phyloP scores from a whole-genome alignment of 2,113 vertebrate genomes.

The Anseranas semipalmata region DNA sequence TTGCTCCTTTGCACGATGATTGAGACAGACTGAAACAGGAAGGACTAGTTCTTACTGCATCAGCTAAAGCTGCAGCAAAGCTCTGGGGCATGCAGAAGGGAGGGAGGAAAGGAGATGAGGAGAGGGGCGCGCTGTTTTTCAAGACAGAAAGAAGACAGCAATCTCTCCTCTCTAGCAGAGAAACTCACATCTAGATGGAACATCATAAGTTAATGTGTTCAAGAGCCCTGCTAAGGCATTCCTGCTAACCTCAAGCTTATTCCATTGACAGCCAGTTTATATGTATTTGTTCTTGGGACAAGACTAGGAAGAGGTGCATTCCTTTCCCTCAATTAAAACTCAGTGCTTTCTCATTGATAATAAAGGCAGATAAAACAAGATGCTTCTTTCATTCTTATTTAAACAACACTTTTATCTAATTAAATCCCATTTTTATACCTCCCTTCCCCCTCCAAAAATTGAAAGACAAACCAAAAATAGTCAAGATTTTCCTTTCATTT shows the following conservation, averaged over 20 bases:
- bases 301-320: not conserved
- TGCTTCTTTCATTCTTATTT: not conserved
- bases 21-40: not conserved
- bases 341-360: not conserved
- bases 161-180: not conserved
- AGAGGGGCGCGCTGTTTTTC: not conserved
- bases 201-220: rapidly evolving
- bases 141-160: not conserved
- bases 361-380: not conserved
- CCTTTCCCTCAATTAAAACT: not conserved
- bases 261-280: not conserved
- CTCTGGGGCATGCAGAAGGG: not conserved
- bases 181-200: not conserved
- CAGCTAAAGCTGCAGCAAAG: not conserved
- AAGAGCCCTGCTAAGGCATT: not conserved
- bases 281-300: not conserved
- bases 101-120: not conserved
- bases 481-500: not conserved
- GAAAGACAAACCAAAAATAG: not conserved
- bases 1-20: not conserved
- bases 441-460: not conserved
- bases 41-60: not conserved
- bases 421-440: not conserved
- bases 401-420: not conserved
- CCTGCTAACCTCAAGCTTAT: not conserved